Conservation (phyloP, 2,888 invertebrate species). For the Laspeyria flexula region DNA sequence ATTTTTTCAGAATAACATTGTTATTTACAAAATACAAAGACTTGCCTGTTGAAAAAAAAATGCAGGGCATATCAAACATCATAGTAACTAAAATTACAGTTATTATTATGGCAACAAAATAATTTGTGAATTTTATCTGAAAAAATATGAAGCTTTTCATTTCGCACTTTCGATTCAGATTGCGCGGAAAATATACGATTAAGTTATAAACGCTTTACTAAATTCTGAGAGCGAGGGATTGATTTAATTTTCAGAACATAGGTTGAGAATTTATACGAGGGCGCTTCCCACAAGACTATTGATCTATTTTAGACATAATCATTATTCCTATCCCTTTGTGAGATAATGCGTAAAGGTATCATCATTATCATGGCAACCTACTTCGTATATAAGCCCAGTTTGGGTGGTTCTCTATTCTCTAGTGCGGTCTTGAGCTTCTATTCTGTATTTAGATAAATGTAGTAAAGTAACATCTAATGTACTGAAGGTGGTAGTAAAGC, state of each 20-base stretch:
- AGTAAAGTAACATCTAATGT: slow-evolving; percentile 30
- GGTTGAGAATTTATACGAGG: slow-evolving; percentile 16
- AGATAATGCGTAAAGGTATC: slow-evolving; percentile 40
- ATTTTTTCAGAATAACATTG: too few species aligned
- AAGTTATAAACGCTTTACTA: neutral
- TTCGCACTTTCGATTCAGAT: neutral
- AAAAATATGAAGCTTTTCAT: neutral
- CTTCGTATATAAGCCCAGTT: slow-evolving; percentile 26
- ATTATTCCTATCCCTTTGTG: slow-evolving; percentile 40
- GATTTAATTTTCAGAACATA: slow-evolving; percentile 16
- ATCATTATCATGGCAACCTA: slow-evolving; percentile 37
- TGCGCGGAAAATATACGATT: neutral
- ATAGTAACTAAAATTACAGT: too few species aligned
- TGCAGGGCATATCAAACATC: too few species aligned
- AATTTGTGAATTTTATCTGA: neutral
- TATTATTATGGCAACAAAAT: too few species aligned
- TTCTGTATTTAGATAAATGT: slow-evolving; percentile 39
- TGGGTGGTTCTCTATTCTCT: slow-evolving; percentile 23
- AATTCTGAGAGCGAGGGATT: slow-evolving; percentile 6
- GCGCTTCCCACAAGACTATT: slow-evolving; percentile 19
- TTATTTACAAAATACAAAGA: too few species aligned
- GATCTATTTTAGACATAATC: slow-evolving; percentile 48
- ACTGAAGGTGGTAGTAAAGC: slow-evolving; percentile 15
- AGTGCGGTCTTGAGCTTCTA: slow-evolving; percentile 26
- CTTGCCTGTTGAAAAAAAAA: too few species aligned